These are phyloP conservation scores for Clavelina lepadiformis DNA, from an alignment of 23 tunicate species.

Conservation along the genomic window DNA sequence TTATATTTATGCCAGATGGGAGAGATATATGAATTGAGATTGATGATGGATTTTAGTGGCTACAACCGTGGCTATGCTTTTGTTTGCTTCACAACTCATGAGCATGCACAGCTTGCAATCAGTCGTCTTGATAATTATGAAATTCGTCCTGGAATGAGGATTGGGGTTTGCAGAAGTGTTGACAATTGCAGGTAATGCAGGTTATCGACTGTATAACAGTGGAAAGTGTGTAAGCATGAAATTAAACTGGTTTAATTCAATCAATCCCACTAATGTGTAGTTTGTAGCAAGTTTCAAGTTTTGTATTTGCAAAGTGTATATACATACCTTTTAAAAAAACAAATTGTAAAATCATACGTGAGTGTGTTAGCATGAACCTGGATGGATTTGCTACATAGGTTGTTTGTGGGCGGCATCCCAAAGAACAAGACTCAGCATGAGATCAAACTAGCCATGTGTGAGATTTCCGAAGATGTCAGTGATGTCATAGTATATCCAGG, in stretches of 20 bases:
- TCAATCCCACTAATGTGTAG: too few species aligned
- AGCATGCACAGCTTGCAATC: constrained; percentile 74
- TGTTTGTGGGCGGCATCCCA: constrained; percentile 92
- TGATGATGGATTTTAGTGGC: constrained; percentile 99
- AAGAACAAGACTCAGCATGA: constrained; percentile 82
- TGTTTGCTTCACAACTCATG: constrained; percentile 77
- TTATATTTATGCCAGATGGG: constrained; percentile 35
- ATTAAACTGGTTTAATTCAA: too few species aligned
- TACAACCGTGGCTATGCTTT: constrained; percentile 97
- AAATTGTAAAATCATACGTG: too few species aligned
- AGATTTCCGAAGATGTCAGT: constrained; percentile 88
- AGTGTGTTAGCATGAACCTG: too few species aligned
- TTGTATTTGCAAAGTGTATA: too few species aligned
- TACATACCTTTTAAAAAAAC: too few species aligned
- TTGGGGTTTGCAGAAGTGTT: constrained; percentile 93
- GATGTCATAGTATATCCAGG: constrained; percentile 94
- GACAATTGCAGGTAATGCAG: constrained; percentile 86
- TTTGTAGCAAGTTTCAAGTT: too few species aligned
- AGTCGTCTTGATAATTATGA: constrained; percentile 79
- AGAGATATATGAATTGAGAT: constrained; percentile 56
- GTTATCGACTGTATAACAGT: too few species aligned
- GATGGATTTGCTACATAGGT: too few species aligned
- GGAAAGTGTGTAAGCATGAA: too few species aligned
- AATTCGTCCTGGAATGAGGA: constrained; percentile 80
- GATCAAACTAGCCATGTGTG: constrained; percentile 84